Conservation (phyloP, 2,113 vertebrate species). For the Lepisosteus oculatus region DNA sequence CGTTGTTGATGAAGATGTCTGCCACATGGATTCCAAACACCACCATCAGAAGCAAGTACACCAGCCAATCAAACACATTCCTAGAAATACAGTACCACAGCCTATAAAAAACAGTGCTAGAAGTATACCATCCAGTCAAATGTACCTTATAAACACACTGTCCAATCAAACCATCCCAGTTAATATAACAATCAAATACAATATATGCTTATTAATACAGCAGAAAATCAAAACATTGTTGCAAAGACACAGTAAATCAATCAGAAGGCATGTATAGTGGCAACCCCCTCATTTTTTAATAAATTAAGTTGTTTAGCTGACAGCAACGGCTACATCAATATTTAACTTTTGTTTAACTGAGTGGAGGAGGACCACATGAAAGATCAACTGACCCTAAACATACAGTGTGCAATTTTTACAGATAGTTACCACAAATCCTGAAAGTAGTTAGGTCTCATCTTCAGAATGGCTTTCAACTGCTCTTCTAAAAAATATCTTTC, state of each 20-base stretch:
- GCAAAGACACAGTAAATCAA: no score
- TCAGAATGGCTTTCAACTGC: conserved; percentile 36
- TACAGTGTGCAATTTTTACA: no score
- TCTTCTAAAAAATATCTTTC: conserved; percentile 48
- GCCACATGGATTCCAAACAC: conserved; percentile 49
- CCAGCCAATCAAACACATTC: conserved; percentile 63
- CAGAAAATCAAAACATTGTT: no score
- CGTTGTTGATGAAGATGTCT: conserved; percentile 33
- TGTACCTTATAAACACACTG: no score
- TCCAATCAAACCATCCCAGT: conserved; percentile 45
- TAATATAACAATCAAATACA: conserved; percentile 6
- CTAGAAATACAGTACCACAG: conserved; percentile 24
- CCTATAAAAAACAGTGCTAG: background rate
- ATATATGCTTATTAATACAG: background rate
- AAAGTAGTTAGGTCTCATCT: conserved; percentile 44
- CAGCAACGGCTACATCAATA: no score
- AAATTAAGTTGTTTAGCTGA: no score
- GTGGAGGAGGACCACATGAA: no score
- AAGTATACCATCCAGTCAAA: no score
- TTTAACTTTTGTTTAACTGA: no score
- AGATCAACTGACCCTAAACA: no score
- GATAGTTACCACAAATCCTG: conserved; percentile 50
- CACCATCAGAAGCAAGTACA: conserved; percentile 43
- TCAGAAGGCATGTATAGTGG: no score
- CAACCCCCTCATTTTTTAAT: no score